phyloP scores from a whole-genome alignment of 1,140 invertebrate species.

The Lutraria rhynchaena region DNA sequence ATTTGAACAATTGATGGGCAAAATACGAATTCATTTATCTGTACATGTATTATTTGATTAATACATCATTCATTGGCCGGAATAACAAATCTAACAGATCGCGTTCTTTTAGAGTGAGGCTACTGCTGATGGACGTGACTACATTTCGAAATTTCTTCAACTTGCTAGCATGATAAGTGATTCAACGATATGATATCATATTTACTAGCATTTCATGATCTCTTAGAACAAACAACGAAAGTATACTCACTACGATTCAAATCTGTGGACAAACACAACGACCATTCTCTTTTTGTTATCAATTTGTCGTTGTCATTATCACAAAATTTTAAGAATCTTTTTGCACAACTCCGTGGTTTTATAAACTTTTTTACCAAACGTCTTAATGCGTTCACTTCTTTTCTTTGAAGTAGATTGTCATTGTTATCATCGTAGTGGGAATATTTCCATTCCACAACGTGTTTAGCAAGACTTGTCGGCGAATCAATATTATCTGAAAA shows the following conservation, averaged over 20 bases:
- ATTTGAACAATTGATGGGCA: too few species aligned
- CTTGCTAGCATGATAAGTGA: too few species aligned
- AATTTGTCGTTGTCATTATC: slow-evolving; percentile 91
- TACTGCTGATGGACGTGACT: too few species aligned
- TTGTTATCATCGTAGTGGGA: slow-evolving; percentile 89
- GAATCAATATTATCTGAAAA: slow-evolving; percentile 50
- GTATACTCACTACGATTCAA: slow-evolving; percentile 71
- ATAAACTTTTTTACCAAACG: slow-evolving; percentile 92
- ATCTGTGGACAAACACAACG: slow-evolving; percentile 89
- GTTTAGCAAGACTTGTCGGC: slow-evolving; percentile 58
- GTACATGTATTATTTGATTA: too few species aligned
- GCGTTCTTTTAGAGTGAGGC: too few species aligned
- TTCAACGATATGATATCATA: too few species aligned
- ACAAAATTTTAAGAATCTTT: slow-evolving; percentile 92
- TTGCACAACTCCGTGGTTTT: slow-evolving; percentile 93
- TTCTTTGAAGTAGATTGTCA: slow-evolving; percentile 88
- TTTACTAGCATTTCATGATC: too few species aligned
- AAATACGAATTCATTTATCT: too few species aligned
- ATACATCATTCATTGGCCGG: too few species aligned
- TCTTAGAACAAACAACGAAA: slow-evolving; percentile 6
- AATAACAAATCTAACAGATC: too few species aligned
- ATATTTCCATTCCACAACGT: slow-evolving; percentile 93
- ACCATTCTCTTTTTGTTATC: slow-evolving; percentile 91
- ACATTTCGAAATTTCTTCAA: too few species aligned
- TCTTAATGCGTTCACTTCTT: slow-evolving; percentile 91